These are phyloP conservation scores for Nysson spinosus DNA, from an alignment of 2,888 invertebrate genomes.

Conservation along the genomic window DNA sequence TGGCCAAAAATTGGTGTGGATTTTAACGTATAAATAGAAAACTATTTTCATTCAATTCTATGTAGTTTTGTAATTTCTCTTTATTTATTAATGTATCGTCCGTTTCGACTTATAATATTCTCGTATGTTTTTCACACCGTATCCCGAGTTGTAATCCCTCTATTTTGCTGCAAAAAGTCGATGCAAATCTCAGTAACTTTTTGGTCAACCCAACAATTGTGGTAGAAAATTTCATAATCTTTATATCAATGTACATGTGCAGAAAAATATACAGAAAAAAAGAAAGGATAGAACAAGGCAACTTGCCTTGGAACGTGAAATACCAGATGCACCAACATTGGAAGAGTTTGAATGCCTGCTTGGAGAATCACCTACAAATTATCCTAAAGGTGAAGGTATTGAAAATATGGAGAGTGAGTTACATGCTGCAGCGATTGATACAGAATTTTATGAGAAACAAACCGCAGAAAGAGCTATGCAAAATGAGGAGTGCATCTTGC, in stretches of 20 bases:
- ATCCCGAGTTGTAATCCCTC: too few relatives aligned
- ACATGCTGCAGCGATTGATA: slow-evolving; percentile 74
- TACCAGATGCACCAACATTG: slow-evolving; percentile 74
- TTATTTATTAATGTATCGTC: too few relatives aligned
- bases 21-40: too few relatives aligned
- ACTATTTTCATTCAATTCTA: too few relatives aligned
- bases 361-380: slow-evolving; percentile 74
- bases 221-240: background rate
- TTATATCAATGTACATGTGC: background rate
- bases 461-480: slow-evolving; percentile 34
- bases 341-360: slow-evolving; percentile 75
- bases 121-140: too few relatives aligned
- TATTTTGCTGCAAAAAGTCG: too few relatives aligned
- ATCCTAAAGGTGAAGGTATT: slow-evolving; percentile 73
- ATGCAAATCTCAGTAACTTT: too few relatives aligned
- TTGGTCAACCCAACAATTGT: too few relatives aligned
- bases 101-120: too few relatives aligned
- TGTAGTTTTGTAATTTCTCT: too few relatives aligned
- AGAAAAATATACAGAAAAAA: slow-evolving; percentile 59
- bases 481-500: slow-evolving; percentile 16
- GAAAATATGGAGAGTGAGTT: slow-evolving; percentile 76
- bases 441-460: slow-evolving; percentile 70
- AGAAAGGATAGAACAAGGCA: slow-evolving; percentile 67
- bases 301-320: slow-evolving; percentile 63
- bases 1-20: too few relatives aligned